Evolutionary conservation across 2,113 vertebrate genomes (phyloP), one percentile per base, ranked within the genome.

Genomic region (Ginglymostoma cirratum): DNA sequence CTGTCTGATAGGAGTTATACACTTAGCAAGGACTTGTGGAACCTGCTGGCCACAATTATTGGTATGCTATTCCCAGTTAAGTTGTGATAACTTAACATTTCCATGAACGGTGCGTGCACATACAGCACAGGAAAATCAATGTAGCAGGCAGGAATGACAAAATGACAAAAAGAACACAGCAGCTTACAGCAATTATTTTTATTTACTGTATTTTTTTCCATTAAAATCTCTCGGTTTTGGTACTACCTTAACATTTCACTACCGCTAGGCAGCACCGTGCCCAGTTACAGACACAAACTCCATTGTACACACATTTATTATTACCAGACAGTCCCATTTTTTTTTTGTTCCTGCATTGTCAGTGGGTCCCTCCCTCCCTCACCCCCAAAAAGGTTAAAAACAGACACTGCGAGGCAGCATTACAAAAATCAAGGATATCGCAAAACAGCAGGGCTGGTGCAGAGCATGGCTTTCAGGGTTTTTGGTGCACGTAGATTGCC

Each of bases 271-370:
- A 92, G 89, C 89, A 61, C 61, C 7, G 61, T 92, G 89, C 89
- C 89, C 89, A 92, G 66, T 65, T 66, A 92, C 89, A 92, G 89
- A 92, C 89, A 92, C 55, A 92, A 66, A 92, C 89, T 92, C 34
- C 89, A 92, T 92, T 92, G 61, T 66, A 92, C 61, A 66, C 89
- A 92, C 89, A 92, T 92, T 65, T 92, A 92, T 92, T 92, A 92
- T 72, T 65, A 92, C 89, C 89, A 92, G 89, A 92, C 89, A 92
- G 89, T 92, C 89, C 89, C 89, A 66, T n/a, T 65, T 65, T 76
- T 76, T 5, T 72, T 72, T 72, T 72, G 72, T 76, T 38, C 89
- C 89, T 92, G 89, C 89, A 66, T 92, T 10, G 34, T 61, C 89
- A 38, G 3, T n/a, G 6, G 89, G 61, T n/a, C 2, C 14, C 61